Conservation (phyloP, 2,888 invertebrate species). For the Ophion costatus region DNA sequence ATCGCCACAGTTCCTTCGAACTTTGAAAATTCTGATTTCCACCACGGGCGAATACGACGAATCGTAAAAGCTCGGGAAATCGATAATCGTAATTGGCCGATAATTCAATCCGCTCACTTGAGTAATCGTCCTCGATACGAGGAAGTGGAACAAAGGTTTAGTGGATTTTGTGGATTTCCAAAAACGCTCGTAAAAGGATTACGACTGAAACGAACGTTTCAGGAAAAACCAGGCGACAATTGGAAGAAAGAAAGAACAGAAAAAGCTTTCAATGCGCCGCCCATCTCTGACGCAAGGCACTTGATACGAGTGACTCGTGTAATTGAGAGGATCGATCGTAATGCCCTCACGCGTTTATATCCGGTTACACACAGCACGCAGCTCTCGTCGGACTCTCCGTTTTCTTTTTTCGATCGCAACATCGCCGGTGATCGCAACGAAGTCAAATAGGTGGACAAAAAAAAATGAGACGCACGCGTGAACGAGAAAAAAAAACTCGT, state of each 20-base stretch:
- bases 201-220: not conserved
- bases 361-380: conserved; percentile 31
- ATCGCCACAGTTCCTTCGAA: not conserved
- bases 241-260: not conserved
- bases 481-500: conserved; percentile 19
- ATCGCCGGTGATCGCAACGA: conserved; percentile 15
- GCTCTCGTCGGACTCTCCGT: conserved; percentile 36
- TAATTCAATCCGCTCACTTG: not conserved
- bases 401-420: conserved; percentile 4
- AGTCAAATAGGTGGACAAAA: conserved; percentile 41
- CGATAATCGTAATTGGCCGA: not conserved
- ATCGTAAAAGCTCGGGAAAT: not conserved
- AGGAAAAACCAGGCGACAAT: not conserved
- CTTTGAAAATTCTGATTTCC: not conserved
- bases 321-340: conserved; percentile 31
- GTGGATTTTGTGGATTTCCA: no score
- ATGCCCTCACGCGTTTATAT: conserved; percentile 19
- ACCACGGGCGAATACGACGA: not conserved
- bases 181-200: not conserved
- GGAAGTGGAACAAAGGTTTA: not conserved
- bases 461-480: not conserved
- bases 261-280: not conserved
- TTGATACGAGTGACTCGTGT: conserved; percentile 18
- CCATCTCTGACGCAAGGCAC: not conserved
- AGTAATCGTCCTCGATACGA: not conserved